Conservation (phyloP, 2,113 vertebrate genomes). For the Pygoscelis adeliae region DNA sequence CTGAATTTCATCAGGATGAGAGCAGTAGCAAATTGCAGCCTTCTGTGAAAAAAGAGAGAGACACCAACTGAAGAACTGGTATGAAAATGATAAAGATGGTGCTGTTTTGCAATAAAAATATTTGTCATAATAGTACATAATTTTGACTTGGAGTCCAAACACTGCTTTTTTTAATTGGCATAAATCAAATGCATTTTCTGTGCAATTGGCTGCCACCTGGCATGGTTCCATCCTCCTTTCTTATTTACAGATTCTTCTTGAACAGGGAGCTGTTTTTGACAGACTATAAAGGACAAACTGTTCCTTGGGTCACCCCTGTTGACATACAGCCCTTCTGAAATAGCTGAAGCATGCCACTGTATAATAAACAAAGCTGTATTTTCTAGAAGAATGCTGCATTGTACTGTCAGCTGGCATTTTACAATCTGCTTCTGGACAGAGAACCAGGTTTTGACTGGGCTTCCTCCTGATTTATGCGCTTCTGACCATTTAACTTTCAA, state of each 20-base stretch:
- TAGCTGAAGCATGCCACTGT: neutral
- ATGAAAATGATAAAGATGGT: neutral
- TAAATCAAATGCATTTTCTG: neutral
- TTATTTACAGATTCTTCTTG: neutral
- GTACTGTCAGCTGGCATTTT: neutral
- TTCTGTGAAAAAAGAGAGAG: neutral
- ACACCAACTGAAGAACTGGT: neutral
- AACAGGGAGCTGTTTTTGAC: neutral
- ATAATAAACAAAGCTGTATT: neutral
- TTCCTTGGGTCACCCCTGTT: neutral
- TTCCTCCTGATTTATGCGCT: neutral
- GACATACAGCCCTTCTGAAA: neutral
- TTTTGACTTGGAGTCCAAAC: neutral
- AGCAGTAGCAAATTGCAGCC: neutral
- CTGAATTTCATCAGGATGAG: neutral
- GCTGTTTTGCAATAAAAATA: constrained; percentile 7
- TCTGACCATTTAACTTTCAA: neutral
- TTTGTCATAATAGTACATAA: neutral
- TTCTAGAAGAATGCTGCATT: neutral
- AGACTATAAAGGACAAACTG: neutral
- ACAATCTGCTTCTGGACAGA: neutral
- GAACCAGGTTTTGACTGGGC: neutral
- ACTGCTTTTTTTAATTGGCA: neutral
- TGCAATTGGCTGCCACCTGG: neutral
- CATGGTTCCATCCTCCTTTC: neutral